Evolutionary conservation across 2,797 vertebrate species (phyloP).

Genomic region (Tapera naevia): DNA sequence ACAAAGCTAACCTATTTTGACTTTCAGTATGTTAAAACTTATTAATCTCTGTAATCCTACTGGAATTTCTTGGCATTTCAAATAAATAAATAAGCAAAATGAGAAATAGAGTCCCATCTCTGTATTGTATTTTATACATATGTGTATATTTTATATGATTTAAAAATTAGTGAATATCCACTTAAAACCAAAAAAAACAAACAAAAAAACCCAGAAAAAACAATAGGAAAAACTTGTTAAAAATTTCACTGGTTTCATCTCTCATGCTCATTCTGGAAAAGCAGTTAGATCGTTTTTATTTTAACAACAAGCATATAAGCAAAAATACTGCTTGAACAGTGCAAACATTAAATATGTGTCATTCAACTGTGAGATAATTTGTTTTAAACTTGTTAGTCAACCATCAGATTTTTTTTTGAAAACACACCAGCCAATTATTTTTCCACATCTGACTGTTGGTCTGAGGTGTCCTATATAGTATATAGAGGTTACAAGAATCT

Average conservation of each 20-base stretch:
- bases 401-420: neutral
- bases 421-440: neutral
- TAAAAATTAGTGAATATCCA: too few relatives aligned
- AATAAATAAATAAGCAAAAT: neutral
- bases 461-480: neutral
- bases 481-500: neutral
- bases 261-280: neutral
- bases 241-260: neutral
- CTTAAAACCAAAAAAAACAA: too few relatives aligned
- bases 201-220: neutral
- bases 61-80: neutral
- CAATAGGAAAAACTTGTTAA: neutral
- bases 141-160: neutral
- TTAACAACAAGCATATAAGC: neutral
- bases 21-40: neutral
- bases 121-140: neutral
- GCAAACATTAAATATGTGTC: neutral
- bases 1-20: neutral
- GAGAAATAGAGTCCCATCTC: neutral
- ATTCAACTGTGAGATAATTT: neutral
- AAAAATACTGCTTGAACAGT: neutral
- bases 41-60: neutral
- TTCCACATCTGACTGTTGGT: neutral
- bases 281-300: neutral
- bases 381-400: neutral